Base-by-base conservation (phyloP, 2,797 vertebrate species). In the Acanthurus tractus region DNA sequence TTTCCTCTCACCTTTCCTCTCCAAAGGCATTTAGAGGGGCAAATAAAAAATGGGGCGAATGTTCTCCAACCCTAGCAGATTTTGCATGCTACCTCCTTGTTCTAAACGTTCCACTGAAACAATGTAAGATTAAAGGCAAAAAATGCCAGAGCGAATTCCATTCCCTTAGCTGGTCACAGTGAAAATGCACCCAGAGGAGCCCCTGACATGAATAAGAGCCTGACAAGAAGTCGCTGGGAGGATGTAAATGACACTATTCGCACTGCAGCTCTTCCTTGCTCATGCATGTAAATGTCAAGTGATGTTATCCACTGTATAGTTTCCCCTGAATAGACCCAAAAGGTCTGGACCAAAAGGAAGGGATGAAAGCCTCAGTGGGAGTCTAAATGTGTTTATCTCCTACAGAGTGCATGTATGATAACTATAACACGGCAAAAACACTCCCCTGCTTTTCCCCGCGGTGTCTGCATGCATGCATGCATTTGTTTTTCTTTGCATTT, bases 221-320 rank as follows among this genome's bases (percentile, higher is more conserved):
- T 56, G 79, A 56, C 78, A 52, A 58, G 54, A 74, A 82, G 75
- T 74, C 12, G 69, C 74, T 68, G 59, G 55, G 80, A 88, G 84
- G 78, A 90, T 82, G 86, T 88, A 90, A 93, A 90, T 86, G 90
- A 91, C 89, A 84, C 83, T 77, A 72, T 86, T 93, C 78, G 7
- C 76, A 64, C 45, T 49, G 76, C 74, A 73, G 79, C 63, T 82
- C 78, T 57, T 72, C 58, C 64, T 54, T 77, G 79, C 88, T 86
- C 79, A 84, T 86, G 90, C 87, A 87, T 94, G 91, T 93, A 94
- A 93, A 94, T 93, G 93, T 91, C 92, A 93, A 88, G 85, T 56
- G 87, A 92, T 82, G 88, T 92, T 91, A 91, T 92, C 88, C 62
- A 70, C 66, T 72, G 73, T 75, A 67, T 76, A 66, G 61, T 80